A percentile compares a stretch with the other conserved stretches of the same genome.
Evolutionary conservation across 2,113 vertebrate species (phyloP).

Genomic region (Tursiops truncatus): DNA sequence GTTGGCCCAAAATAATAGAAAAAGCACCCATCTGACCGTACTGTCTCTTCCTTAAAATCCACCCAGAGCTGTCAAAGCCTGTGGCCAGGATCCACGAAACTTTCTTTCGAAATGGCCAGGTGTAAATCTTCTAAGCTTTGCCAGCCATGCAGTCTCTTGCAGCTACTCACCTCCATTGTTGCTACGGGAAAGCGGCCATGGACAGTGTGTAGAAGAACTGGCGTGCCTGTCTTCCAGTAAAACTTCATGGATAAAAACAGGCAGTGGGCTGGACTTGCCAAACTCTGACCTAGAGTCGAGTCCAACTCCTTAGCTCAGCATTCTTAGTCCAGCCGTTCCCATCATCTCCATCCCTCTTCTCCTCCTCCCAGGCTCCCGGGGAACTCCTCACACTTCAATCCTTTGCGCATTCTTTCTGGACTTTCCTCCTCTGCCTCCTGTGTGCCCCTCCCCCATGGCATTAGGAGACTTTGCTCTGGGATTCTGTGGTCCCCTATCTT

Average conservation of each 20-base stretch:
- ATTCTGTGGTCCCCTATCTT: neutral
- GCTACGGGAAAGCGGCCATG: rapidly evolving
- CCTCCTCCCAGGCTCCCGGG: neutral
- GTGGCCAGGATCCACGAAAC: neutral
- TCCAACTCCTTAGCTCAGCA: neutral
- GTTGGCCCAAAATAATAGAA: neutral
- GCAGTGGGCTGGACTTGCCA: neutral
- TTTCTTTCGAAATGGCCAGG: neutral
- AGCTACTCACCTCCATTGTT: neutral
- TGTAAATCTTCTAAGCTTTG: neutral
- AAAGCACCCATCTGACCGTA: neutral
- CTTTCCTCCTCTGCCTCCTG: neutral
- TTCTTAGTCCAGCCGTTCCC: neutral
- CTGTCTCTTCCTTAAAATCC: neutral
- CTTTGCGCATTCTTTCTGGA: neutral
- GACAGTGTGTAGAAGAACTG: neutral
- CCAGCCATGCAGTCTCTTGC: neutral
- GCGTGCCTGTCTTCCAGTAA: neutral
- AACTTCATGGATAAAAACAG: neutral
- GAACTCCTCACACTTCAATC: neutral
- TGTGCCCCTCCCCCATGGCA: neutral
- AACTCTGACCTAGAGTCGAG: neutral
- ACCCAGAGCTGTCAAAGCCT: neutral
- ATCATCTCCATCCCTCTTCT: rapidly evolving
- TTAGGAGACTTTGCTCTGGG: neutral